Base-by-base conservation (phyloP, 2,113 vertebrate species). In the Cheilinus undulatus region DNA sequence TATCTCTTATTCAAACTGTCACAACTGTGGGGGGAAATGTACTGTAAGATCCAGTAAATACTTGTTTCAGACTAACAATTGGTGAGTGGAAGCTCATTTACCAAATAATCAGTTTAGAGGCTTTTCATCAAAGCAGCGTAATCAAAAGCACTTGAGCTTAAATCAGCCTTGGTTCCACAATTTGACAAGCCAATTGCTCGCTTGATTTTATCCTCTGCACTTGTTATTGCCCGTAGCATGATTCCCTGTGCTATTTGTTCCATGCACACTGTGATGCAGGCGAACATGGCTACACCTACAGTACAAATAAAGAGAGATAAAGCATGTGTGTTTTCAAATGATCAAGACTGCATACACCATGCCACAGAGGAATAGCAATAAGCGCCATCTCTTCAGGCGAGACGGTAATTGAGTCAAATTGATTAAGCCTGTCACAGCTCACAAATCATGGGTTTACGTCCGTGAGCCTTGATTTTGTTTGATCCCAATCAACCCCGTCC, bases 351-450 rank as follows among this genome's bases (percentile, higher is more conserved):
- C n/a, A n/a, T n/a, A n/a, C n/a, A n/a, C n/a, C n/a, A n/a, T 58
- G 42, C n/a, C 43, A 49, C 62, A 57, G 57, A 69, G 7, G 23
- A 73, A 43, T 28, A 26, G 50, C 50, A 69, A 30, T 68, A 54
- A 78, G 81, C 50, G 51, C 63, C 56, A 58, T 78, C 42, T 66
- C 74, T 22, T 82, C 78, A 68, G 63, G 63, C 68, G 32, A 51
- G 34, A 67, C 40, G 45, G 71, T 86, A 87, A 90, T 86, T 70
- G 82, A 80, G 73, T 83, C 46, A 78, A 85, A 90, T 87, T 86
- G 72, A 91, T 90, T 78, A 65, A 75, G 76, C 30, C 54, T 81
- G 88, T 91, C 82, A 81, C 58, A 85, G 77, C 80, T 88, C 70
- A 80, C 57, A 85, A 80, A 73, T 83, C 75, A 70, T 24, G 15